phyloP scores from a whole-genome alignment of 2,888 invertebrate genomes.

The Pristionchus maxplancki region DNA sequence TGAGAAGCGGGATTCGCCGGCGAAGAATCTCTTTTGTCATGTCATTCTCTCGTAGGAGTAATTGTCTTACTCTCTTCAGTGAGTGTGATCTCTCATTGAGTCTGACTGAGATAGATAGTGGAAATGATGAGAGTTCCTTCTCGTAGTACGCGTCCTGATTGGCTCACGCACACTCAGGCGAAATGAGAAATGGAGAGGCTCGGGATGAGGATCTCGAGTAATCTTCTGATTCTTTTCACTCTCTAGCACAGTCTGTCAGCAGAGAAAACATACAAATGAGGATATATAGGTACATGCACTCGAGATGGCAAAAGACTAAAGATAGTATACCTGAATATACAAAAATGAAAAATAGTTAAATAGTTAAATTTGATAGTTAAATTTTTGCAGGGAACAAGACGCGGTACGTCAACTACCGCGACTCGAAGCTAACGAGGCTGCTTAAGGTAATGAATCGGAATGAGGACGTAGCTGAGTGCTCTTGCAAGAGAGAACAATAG shows the following conservation, averaged over 20 bases:
- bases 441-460: slow-evolving; percentile 80
- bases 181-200: slow-evolving; percentile 39
- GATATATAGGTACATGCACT: no score
- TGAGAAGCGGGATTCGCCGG: background rate
- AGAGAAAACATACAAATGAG: background rate
- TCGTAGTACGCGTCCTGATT: slow-evolving; percentile 2
- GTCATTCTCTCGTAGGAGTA: background rate
- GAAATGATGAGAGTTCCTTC: background rate
- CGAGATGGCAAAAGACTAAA: no score
- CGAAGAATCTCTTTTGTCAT: background rate
- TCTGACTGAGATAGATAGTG: background rate
- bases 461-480: background rate
- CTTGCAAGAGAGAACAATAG: background rate
- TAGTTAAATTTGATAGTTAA: no score
- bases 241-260: background rate
- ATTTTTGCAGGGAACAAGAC: slow-evolving; percentile 72
- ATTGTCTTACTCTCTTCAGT: background rate
- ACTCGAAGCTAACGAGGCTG: slow-evolving; percentile 93
- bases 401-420: slow-evolving; percentile 92
- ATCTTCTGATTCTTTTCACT: background rate
- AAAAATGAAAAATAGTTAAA: background rate
- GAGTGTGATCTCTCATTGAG: background rate
- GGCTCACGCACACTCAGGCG: background rate
- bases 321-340: background rate
- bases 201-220: background rate